These are phyloP conservation scores for Lithophane ornitopus DNA, from an alignment of 2,888 invertebrate species.

Conservation along the genomic window DNA sequence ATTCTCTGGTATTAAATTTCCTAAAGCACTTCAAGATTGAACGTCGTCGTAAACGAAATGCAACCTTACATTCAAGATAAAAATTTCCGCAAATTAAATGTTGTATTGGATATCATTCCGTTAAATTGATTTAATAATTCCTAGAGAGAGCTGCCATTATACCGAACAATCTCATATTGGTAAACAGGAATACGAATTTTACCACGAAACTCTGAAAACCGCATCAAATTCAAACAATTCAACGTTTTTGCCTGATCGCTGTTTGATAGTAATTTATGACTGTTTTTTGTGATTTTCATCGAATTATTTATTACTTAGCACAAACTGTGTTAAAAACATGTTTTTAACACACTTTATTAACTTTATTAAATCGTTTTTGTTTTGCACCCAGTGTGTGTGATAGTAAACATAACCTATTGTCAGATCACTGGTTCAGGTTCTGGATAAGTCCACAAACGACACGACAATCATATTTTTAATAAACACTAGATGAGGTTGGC, in stretches of 20 bases:
- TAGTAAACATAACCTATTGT: not conserved
- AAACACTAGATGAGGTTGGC: too few relatives aligned
- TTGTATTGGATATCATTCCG: not conserved
- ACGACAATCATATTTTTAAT: too few relatives aligned
- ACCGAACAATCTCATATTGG: not conserved
- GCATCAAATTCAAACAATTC: conserved; percentile 7
- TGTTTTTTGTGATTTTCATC: not conserved
- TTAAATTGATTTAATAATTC: not conserved
- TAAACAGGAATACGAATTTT: conserved; percentile 1
- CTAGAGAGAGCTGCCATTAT: not conserved
- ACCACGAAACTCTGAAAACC: conserved; percentile 1
- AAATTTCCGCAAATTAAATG: not conserved
- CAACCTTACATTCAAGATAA: not conserved
- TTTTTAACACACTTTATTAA: not conserved
- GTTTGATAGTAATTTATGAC: conserved; percentile 11
- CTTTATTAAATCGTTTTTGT: not conserved
- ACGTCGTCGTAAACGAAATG: not conserved
- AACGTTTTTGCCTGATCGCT: conserved; percentile 14
- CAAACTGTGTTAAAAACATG: too few relatives aligned
- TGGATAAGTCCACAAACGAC: not conserved
- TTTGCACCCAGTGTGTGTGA: not conserved
- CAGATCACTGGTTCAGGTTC: not conserved
- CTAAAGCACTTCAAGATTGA: not conserved
- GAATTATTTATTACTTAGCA: not conserved
- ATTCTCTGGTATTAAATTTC: not conserved